Conservation (phyloP, 92 coral and sea anemone species). For the Umimayanthus chanpuru region DNA sequence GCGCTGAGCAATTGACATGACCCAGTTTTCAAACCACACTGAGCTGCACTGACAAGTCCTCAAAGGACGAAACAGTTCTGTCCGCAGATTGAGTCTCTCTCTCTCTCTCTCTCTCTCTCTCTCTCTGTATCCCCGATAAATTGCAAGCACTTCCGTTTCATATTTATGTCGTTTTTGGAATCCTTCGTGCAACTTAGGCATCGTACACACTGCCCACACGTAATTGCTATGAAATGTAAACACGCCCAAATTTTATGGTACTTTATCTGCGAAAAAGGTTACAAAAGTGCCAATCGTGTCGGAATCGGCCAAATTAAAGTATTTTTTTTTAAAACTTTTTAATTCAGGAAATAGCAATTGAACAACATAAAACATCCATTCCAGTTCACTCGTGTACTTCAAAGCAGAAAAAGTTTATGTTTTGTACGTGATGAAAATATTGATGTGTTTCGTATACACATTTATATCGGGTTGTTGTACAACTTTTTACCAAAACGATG, state of each 20-base stretch:
- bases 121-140: too few species aligned
- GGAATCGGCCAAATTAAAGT: not conserved
- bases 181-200: too few species aligned
- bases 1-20: too few species aligned
- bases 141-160: too few species aligned
- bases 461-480: conserved; percentile 16
- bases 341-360: conserved; percentile 1
- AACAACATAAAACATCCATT: not conserved
- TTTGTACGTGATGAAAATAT: conserved; percentile 1
- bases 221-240: not conserved
- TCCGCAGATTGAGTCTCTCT: too few species aligned
- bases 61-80: too few species aligned
- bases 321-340: conserved; percentile 1
- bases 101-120: too few species aligned
- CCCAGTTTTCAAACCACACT: too few species aligned
- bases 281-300: conserved; percentile 1
- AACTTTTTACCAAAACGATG: conserved; percentile 12
- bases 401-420: not conserved
- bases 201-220: too few species aligned
- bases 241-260: not conserved
- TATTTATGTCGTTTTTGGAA: too few species aligned
- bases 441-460: conserved; percentile 22
- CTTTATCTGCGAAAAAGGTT: conserved; percentile 7
- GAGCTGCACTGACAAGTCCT: too few species aligned
- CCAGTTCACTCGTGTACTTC: conserved; percentile 13